Evolutionary conservation across 2,113 vertebrate species (phyloP).

Genomic region (Trematocara unimaculatum): DNA sequence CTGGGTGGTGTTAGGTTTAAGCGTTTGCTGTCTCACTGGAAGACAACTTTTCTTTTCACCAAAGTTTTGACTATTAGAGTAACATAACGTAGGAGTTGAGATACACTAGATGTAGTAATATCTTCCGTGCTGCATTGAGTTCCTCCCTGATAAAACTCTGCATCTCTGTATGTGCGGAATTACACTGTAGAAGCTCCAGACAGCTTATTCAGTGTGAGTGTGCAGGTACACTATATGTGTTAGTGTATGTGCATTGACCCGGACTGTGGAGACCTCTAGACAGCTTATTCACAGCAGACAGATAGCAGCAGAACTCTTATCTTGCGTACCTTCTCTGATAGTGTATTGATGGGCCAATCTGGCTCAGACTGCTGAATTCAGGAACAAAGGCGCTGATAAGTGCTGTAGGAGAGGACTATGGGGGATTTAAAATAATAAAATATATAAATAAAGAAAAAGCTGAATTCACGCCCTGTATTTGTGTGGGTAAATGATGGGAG

Average conservation of each 20-base stretch:
- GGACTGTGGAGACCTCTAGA: constrained; percentile 53
- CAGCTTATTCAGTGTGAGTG: constrained; percentile 25
- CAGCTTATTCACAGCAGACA: constrained; percentile 65
- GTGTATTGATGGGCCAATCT: constrained; percentile 69
- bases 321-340: constrained; percentile 58
- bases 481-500: constrained; percentile 1
- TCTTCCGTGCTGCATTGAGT: constrained; percentile 36
- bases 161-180: constrained; percentile 26
- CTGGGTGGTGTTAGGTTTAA: not conserved
- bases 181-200: constrained; percentile 11
- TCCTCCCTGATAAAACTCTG: constrained; percentile 38
- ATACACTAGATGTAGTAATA: constrained; percentile 50
- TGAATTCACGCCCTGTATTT: not conserved
- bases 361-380: constrained; percentile 57
- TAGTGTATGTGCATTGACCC: constrained; percentile 29
- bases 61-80: constrained; percentile 28
- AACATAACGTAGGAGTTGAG: constrained; percentile 36
- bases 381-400: constrained; percentile 65
- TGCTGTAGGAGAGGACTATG: constrained; percentile 14
- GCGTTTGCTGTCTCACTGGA: not conserved
- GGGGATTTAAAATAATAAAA: constrained; percentile 21
- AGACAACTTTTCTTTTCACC: constrained; percentile 29
- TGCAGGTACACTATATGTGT: not conserved
- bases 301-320: constrained; percentile 65
- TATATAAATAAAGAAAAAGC: not conserved